A percentile compares a stretch with the other conserved stretches of the same genome.
These are phyloP conservation scores for Erinaceus europaeus DNA, from an alignment of 2,113 vertebrate genomes.

Conservation along the genomic window DNA sequence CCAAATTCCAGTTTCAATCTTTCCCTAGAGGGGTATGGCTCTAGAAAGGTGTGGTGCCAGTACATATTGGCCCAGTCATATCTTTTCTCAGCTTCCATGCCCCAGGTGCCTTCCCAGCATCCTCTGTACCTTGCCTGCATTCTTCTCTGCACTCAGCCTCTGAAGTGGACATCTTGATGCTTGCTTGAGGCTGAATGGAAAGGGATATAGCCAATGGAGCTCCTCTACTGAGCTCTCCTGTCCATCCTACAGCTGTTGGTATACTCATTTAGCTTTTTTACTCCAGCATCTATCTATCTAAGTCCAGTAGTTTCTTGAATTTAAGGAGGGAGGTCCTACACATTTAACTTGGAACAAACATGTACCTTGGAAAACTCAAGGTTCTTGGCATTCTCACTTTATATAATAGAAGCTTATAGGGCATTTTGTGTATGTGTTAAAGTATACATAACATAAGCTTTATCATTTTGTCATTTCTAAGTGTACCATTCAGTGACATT, in stretches of 20 bases:
- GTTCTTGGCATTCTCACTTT: not conserved
- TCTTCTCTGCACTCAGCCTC: no score
- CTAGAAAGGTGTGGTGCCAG: no score
- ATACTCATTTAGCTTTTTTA: no score
- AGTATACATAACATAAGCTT: not conserved
- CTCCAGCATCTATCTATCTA: not conserved
- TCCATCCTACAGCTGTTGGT: not conserved
- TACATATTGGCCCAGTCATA: no score
- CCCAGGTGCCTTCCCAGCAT: not conserved
- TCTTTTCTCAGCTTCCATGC: not conserved
- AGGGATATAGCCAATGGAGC: not conserved
- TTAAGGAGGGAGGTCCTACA: not conserved
- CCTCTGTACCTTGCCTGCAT: not conserved
- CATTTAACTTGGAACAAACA: not conserved
- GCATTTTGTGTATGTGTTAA: not conserved
- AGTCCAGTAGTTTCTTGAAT: not conserved
- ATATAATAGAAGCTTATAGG: not conserved
- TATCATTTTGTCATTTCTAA: not conserved
- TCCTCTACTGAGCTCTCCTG: not conserved
- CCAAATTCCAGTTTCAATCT: no score
- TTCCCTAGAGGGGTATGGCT: no score
- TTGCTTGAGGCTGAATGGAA: not conserved
- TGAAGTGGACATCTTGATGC: no score
- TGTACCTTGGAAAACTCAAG: not conserved
- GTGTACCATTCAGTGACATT: not conserved